Evolutionary conservation across 1,140 invertebrate species (phyloP).

Genomic region (Nixonia krombeini): DNA sequence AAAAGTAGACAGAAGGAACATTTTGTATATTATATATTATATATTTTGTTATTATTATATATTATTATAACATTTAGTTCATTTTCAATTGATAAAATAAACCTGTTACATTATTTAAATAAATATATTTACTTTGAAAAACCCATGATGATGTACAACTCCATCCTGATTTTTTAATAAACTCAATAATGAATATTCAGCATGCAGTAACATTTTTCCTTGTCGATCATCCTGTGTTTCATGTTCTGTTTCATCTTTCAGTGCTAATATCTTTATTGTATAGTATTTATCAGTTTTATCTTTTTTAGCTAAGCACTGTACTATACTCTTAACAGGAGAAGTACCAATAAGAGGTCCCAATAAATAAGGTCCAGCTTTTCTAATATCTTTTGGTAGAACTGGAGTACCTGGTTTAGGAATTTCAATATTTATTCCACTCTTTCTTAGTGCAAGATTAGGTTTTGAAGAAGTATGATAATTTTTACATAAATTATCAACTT

Average conservation of each 20-base stretch:
- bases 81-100: no score
- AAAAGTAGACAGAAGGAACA: no score
- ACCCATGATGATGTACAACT: conserved; percentile 84
- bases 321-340: conserved; percentile 84
- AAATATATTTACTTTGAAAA: conserved; percentile 86
- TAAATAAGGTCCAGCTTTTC: conserved; percentile 80
- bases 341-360: conserved; percentile 81
- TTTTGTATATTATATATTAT: no score
- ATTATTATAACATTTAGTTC: no score
- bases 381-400: conserved; percentile 62
- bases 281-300: conserved; percentile 83
- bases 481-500: background rate
- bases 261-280: conserved; percentile 80
- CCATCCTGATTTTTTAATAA: conserved; percentile 81
- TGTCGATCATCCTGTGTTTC: conserved; percentile 85
- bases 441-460: background rate
- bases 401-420: conserved; percentile 53
- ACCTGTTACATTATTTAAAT: no score
- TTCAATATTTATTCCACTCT: conserved; percentile 16
- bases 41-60: no score
- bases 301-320: conserved; percentile 83
- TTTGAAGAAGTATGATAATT: background rate
- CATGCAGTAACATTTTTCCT: conserved; percentile 87
- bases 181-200: conserved; percentile 84
- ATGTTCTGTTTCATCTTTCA: conserved; percentile 73